Evolutionary conservation across 2,113 vertebrate species (phyloP).

Genomic region (Caloenas nicobarica): DNA sequence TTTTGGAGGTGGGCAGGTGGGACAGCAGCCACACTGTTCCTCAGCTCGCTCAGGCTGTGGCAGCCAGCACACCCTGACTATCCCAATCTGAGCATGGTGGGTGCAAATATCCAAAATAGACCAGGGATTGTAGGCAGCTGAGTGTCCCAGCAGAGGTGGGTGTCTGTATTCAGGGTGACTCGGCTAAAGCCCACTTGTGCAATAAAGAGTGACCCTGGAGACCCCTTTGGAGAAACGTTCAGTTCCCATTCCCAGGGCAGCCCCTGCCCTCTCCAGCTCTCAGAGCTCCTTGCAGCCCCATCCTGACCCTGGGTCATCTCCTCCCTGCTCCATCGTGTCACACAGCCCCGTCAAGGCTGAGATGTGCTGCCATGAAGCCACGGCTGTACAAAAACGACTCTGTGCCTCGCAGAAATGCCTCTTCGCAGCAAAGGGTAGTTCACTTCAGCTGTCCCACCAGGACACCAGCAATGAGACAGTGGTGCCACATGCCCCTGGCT

Average conservation of each 20-base stretch:
- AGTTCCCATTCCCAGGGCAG: background rate
- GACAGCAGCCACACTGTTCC: background rate
- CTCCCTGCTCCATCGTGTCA: rapidly evolving
- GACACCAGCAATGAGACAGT: background rate
- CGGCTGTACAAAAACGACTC: rapidly evolving
- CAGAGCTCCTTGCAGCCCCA: background rate
- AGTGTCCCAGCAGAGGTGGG: background rate
- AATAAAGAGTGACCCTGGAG: background rate
- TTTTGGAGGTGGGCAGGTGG: background rate
- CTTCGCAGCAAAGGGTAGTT: background rate
- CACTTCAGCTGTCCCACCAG: background rate
- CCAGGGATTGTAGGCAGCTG: no score
- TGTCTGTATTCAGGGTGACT: background rate
- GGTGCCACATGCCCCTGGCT: background rate
- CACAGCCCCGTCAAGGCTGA: background rate
- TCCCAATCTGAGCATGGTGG: rapidly evolving
- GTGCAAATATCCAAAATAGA: background rate
- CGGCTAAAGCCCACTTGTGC: background rate
- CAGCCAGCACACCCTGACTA: rapidly evolving
- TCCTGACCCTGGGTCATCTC: background rate
- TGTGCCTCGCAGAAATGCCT: background rate
- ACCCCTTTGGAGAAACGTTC: background rate
- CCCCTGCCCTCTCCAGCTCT: background rate
- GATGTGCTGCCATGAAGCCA: background rate
- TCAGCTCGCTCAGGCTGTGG: background rate